Base-by-base conservation (phyloP, 2,113 vertebrate genomes). In the Pelecanoides urinatrix region DNA sequence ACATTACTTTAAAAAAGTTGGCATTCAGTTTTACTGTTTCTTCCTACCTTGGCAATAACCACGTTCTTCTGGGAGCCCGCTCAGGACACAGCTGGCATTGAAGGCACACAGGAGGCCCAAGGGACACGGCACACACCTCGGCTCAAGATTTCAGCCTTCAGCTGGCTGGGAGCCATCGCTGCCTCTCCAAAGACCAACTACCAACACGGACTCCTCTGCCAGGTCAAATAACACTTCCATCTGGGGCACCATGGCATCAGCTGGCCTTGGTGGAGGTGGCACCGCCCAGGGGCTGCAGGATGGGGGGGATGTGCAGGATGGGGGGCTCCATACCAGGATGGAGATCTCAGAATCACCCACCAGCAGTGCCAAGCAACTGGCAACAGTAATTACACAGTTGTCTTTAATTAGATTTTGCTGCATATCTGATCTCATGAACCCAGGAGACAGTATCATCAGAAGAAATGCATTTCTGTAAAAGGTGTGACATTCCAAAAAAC, bases 201-300 rank as follows among this genome's bases (percentile, higher is more conserved):
- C 9, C 26, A 55, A 42, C 25, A 26, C 6, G 1, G 26, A 26
- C 55, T 73, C 18, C 62, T 68, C 40, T 52, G 34, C 30, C 45
- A n/a, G 34, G 26, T 45, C 38, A 52, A 61, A 14, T 25, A 49
- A 34, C 11, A 7, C 18, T 12, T 84, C 36, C 10, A 59, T 6
- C 56, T 23, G 9, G 3, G 3, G 58, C 42, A 62, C 15, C 1
- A 2, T 3, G 1, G 52, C 61, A 55, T 20, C 52, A 32, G 34
- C 52, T 2, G 3, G 34, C 52, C 32, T 38, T 5, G 21, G 18
- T 29, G 11, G 14, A 13, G 2, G 11, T 0, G 0, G 53, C 10
- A 26, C 19, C 30, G 11, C 47, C 40, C 34, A 58, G 27, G 50
- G 72, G 23, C 42, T 85, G 38, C 16, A 22, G 84, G 14, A 32